These are phyloP conservation scores for Iphiclides podalirius DNA, from an alignment of 2,888 invertebrate species.

Conservation along the genomic window DNA sequence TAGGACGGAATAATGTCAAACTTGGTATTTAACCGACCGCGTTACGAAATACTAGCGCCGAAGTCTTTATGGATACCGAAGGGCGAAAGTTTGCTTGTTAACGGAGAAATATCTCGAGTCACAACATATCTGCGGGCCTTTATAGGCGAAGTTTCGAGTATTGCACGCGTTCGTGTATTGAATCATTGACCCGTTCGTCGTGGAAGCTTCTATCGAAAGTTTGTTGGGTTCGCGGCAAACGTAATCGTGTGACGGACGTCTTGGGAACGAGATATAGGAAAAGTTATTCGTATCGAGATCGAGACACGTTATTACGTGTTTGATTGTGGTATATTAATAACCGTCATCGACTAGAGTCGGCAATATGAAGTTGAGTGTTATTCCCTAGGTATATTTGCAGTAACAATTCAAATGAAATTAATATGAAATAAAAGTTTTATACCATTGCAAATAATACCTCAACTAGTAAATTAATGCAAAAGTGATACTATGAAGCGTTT, in stretches of 20 bases:
- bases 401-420: no score
- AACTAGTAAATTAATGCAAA: no score
- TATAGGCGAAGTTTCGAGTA: conserved; percentile 64
- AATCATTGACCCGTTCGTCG: conserved; percentile 38
- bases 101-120: conserved; percentile 58
- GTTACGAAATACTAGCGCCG: conserved; percentile 38
- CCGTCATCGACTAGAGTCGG: not conserved
- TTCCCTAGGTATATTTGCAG: no score
- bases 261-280: conserved; percentile 5
- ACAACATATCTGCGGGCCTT: conserved; percentile 63
- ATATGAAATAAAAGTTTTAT: no score
- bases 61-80: conserved; percentile 44
- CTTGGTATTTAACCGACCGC: conserved; percentile 43
- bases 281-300: not conserved
- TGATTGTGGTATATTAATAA: not conserved
- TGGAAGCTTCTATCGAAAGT: conserved; percentile 19
- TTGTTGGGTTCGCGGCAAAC: conserved; percentile 18
- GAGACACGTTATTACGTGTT: not conserved
- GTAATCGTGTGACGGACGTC: conserved; percentile 17
- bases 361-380: not conserved
- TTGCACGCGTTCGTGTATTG: conserved; percentile 44
- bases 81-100: conserved; percentile 72
- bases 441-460: no score
- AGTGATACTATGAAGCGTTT: no score
- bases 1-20: conserved; percentile 28